Evolutionary conservation across 2,113 vertebrate species (phyloP).

Genomic region (Syrrhaptes paradoxus): DNA sequence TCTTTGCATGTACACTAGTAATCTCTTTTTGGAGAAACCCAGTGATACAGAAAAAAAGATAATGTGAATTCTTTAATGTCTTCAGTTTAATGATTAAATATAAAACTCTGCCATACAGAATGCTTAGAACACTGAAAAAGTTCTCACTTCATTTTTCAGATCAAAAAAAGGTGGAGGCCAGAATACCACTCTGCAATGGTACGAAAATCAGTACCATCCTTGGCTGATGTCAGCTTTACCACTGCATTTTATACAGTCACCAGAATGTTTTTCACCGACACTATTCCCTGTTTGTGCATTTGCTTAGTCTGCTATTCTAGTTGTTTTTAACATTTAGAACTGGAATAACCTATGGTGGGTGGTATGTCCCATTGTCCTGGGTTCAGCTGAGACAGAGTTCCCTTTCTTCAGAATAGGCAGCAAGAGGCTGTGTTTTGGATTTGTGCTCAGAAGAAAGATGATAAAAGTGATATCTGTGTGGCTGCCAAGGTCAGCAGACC

Average conservation of each 20-base stretch:
- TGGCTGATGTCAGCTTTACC: neutral
- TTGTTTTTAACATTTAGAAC: neutral
- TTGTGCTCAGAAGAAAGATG: too few species aligned
- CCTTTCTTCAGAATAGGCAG: too few species aligned
- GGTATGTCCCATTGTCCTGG: too few species aligned
- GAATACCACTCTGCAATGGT: neutral
- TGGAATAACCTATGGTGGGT: neutral
- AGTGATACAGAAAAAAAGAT: neutral
- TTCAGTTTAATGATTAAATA: neutral
- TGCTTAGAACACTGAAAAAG: neutral
- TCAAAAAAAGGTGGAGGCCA: neutral
- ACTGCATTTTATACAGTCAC: neutral
- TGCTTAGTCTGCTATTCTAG: neutral
- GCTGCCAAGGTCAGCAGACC: too few species aligned
- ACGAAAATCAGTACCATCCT: neutral
- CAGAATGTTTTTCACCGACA: neutral
- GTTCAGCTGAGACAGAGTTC: too few species aligned
- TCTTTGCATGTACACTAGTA: neutral
- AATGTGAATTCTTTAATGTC: neutral
- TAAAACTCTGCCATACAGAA: neutral
- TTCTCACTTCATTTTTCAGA: neutral
- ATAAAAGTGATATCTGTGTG: too few species aligned
- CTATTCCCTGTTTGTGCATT: neutral
- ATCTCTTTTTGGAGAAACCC: neutral
- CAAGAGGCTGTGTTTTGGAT: too few species aligned